Evolutionary conservation across 2,797 vertebrate genomes (phyloP).

Genomic region (Poecilia velifera): DNA sequence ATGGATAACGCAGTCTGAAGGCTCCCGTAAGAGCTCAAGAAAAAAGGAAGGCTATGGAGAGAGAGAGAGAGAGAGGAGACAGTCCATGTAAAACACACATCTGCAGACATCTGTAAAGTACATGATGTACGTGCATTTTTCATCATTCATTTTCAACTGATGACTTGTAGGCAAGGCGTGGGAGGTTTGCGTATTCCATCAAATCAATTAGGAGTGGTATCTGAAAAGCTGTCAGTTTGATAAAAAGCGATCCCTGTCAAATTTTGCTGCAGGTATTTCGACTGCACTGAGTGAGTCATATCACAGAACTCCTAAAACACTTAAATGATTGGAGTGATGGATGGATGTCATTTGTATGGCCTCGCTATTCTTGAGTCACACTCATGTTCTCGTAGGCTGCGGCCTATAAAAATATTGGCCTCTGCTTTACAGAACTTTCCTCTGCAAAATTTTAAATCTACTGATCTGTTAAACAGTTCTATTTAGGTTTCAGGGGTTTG

Average conservation of each 20-base stretch:
- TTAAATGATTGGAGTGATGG: slow-evolving; percentile 54
- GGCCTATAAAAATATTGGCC: slow-evolving; percentile 62
- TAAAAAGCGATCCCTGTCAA: slow-evolving; percentile 45
- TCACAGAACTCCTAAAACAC: slow-evolving; percentile 26
- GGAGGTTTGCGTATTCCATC: slow-evolving; percentile 61
- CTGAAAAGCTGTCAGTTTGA: slow-evolving; percentile 70
- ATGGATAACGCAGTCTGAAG: slow-evolving; percentile 13
- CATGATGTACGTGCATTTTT: slow-evolving; percentile 52
- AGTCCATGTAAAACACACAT: slow-evolving; percentile 29
- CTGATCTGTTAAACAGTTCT: slow-evolving; percentile 74
- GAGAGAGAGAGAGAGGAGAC: not conserved
- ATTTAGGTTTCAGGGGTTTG: slow-evolving; percentile 58
- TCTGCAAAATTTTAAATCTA: slow-evolving; percentile 57
- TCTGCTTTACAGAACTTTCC: slow-evolving; percentile 69
- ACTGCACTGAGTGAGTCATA: slow-evolving; percentile 17
- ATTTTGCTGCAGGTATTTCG: slow-evolving; percentile 68
- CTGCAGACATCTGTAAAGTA: slow-evolving; percentile 43
- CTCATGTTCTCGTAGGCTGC: slow-evolving; percentile 52
- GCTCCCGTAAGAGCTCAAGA: slow-evolving; percentile 34
- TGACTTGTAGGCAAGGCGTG: slow-evolving; percentile 61
- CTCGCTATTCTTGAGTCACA: slow-evolving; percentile 41
- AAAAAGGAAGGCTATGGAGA: slow-evolving; percentile 22
- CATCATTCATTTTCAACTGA: slow-evolving; percentile 60
- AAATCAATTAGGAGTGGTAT: slow-evolving; percentile 64
- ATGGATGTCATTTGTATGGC: slow-evolving; percentile 42